A percentile compares a stretch with the other conserved stretches of the same genome.
Evolutionary conservation across 1,140 invertebrate species (phyloP).

Genomic region (Achatina immaculata): DNA sequence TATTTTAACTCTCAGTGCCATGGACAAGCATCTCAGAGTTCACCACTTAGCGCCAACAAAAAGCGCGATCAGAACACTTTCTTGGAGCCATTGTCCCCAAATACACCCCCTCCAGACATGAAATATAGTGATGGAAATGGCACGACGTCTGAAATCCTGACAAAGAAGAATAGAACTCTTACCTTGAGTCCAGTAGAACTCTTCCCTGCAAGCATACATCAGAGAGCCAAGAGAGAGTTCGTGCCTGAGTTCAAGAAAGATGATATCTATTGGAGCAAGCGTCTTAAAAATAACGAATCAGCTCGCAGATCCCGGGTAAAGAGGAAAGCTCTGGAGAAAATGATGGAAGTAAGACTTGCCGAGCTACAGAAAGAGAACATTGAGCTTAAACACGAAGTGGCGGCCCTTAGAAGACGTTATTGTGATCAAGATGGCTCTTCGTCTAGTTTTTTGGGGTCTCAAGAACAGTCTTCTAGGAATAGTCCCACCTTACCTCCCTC

Average conservation of each 20-base stretch:
- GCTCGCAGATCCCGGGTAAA: constrained; percentile 53
- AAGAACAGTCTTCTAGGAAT: not conserved
- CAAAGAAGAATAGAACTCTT: not conserved
- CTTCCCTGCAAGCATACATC: not conserved
- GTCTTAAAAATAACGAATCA: constrained; percentile 57
- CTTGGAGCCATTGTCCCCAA: not conserved
- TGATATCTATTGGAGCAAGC: constrained; percentile 51
- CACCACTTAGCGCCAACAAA: not conserved
- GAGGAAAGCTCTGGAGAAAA: constrained; percentile 50
- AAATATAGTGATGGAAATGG: not conserved
- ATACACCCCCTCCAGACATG: not conserved
- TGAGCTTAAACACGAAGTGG: constrained; percentile 48
- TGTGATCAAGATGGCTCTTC: not conserved
- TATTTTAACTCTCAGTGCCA: not conserved
- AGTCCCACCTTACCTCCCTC: not conserved
- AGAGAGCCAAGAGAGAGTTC: constrained; percentile 52
- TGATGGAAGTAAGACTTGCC: constrained; percentile 45
- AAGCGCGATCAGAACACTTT: not conserved
- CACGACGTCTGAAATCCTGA: not conserved
- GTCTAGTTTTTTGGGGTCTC: not conserved
- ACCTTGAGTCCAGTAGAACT: not conserved
- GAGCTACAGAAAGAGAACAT: constrained; percentile 52
- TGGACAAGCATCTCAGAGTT: not conserved
- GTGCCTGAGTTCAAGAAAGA: constrained; percentile 55
- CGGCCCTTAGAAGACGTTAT: constrained; percentile 38